A percentile compares a stretch with the other conserved stretches of the same genome.
These are phyloP conservation scores for Choristoneura fumiferana DNA, from an alignment of 1,140 invertebrate species.

Conservation along the genomic window DNA sequence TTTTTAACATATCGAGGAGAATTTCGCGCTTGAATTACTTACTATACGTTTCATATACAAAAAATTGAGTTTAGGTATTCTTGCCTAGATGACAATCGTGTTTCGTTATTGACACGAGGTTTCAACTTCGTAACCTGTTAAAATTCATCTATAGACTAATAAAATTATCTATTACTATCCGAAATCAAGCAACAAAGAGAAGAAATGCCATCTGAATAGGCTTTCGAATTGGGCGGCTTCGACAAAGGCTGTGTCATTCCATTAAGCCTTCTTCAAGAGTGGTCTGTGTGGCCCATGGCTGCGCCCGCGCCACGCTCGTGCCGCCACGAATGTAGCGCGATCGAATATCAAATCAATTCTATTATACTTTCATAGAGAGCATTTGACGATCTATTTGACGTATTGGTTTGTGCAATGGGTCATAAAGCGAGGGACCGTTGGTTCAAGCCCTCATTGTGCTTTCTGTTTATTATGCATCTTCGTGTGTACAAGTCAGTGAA, in stretches of 20 bases:
- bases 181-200: constrained; percentile 75
- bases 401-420: constrained; percentile 18
- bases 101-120: constrained; percentile 40
- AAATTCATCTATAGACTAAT: constrained; percentile 72
- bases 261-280: constrained; percentile 74
- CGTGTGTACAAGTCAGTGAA: too few species aligned
- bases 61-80: constrained; percentile 30
- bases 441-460: not conserved
- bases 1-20: too few species aligned
- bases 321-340: constrained; percentile 50
- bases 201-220: constrained; percentile 76
- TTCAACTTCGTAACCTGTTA: constrained; percentile 53
- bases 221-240: constrained; percentile 75
- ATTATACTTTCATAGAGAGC: constrained; percentile 58
- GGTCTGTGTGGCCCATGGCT: constrained; percentile 71
- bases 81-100: constrained; percentile 35
- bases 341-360: constrained; percentile 70
- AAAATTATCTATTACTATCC: constrained; percentile 74
- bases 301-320: constrained; percentile 47
- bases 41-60: constrained; percentile 21
- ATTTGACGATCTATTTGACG: constrained; percentile 14
- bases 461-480: constrained; percentile 2
- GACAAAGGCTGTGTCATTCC: constrained; percentile 75
- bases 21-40: constrained; percentile 1
- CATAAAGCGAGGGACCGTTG: constrained; percentile 2